Evolutionary conservation across 2,113 vertebrate genomes (phyloP).

Genomic region (Pimephales promelas): DNA sequence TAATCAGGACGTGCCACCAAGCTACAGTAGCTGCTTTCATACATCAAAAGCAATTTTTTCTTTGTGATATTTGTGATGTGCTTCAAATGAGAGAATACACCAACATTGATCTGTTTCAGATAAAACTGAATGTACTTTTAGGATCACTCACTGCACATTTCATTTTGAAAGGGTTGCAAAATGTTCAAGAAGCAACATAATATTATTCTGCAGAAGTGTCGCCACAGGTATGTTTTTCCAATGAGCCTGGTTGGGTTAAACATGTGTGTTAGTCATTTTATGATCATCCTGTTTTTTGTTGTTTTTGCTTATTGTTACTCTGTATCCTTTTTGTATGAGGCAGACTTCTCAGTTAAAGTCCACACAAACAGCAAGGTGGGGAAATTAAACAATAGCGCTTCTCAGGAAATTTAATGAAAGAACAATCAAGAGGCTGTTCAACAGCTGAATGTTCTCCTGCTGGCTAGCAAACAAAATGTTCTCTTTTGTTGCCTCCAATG

Average conservation of each 20-base stretch:
- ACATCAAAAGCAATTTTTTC: constrained; percentile 55
- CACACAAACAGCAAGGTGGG: constrained; percentile 43
- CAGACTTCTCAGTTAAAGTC: constrained; percentile 45
- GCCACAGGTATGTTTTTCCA: background rate
- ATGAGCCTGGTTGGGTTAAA: background rate
- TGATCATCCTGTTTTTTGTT: background rate
- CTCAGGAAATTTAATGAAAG: constrained; percentile 57
- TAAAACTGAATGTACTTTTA: background rate
- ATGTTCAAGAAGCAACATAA: background rate
- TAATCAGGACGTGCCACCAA: too few species aligned
- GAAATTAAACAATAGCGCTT: constrained; percentile 56
- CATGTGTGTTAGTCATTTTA: background rate
- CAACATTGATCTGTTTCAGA: background rate
- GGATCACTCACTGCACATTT: background rate
- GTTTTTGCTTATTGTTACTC: background rate
- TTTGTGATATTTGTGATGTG: constrained; percentile 7
- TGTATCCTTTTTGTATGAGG: constrained; percentile 11
- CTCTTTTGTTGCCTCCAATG: constrained; percentile 35
- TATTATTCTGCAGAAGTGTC: background rate
- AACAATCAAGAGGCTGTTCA: constrained; percentile 55
- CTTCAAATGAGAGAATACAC: background rate
- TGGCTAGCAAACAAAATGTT: constrained; percentile 51
- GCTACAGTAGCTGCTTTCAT: background rate
- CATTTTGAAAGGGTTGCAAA: background rate
- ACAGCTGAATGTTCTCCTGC: constrained; percentile 43